Evolutionary conservation across 2,888 invertebrate species (phyloP), one percentile per base, ranked within the genome.

Genomic region (Helleia helle): DNA sequence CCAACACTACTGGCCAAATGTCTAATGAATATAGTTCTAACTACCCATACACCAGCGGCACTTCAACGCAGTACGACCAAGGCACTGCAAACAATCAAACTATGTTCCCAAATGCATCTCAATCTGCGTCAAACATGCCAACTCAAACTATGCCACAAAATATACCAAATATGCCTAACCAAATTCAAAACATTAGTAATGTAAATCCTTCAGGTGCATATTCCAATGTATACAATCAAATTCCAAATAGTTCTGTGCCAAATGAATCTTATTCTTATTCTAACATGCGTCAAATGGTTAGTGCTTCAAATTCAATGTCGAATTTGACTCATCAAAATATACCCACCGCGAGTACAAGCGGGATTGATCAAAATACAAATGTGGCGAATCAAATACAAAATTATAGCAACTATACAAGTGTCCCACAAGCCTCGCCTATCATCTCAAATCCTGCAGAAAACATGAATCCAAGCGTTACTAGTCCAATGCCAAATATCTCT

Each of bases 21-120:
- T 59, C 70, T 0, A 50, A 72, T 0, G 76, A 76, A 4, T 69
- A 69, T 40, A 55, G 48, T 26, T 52, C 66, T 22, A 71, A 71
- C 41, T 77, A 76, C 30, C 70, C 75, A 0, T 69, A 71, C 46
- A 58, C 59, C 11, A 55, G 41, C 14, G 70, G 70, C 0, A 47
- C 62, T 1, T 30, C 30, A 42, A 43, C 42, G 24, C 52, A 49
- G 38, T 51, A 46, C 46, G 50, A 47, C n/a, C 65, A 61, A 42
- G 39, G 38, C 3, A 37, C 41, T 9, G 41, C 46, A 14, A 45
- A 15, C 27, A 24, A 12, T 24, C 36, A 36, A 27, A 18, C 43
- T 25, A 42, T 26, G 8, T 36, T 18, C 4, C 15, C 49, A 4
- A 44, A 37, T 18, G 13, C 41, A 2, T 37, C 38, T 25, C 28